Conservation (phyloP, 2,113 vertebrate genomes). For the Puffinus mauretanicus region DNA sequence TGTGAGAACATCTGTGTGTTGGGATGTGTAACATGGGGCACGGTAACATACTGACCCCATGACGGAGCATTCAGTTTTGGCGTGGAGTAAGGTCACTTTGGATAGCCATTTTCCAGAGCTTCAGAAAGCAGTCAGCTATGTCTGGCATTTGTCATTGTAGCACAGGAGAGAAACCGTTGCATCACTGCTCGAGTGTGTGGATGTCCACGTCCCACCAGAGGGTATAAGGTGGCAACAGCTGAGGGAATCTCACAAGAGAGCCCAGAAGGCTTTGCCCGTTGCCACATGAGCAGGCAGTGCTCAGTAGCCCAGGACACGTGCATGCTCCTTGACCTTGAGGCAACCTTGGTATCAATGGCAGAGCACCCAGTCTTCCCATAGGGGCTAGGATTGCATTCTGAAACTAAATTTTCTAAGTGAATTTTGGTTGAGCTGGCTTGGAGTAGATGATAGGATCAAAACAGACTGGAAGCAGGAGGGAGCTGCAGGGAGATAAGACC, state of each 20-base stretch:
- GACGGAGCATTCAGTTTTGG: not conserved
- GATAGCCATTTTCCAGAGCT: not conserved
- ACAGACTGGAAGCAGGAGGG: not conserved
- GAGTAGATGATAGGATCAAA: constrained; percentile 15
- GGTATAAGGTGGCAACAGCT: not conserved
- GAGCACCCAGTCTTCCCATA: not conserved
- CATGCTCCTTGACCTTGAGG: not conserved
- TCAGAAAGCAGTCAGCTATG: not conserved
- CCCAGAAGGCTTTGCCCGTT: not conserved
- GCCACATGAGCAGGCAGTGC: not conserved
- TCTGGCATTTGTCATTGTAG: not conserved
- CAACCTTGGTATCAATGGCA: not conserved
- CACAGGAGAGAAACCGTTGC: not conserved
- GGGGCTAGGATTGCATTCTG: not conserved
- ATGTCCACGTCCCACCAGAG: not conserved
- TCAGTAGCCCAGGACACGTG: not conserved
- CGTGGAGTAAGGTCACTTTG: not conserved
- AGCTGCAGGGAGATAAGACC: constrained; percentile 15
- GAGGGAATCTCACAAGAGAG: not conserved
- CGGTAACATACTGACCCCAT: not conserved
- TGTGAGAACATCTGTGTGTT: not conserved
- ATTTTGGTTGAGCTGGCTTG: not conserved
- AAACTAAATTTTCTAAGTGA: not conserved
- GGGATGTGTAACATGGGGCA: not conserved
- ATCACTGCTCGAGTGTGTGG: accelerated